Percentiles rank a stretch among this genome's conserved stretches.
These are phyloP conservation scores for Belgica antarctica DNA, from an alignment of 2,888 invertebrate genomes.

Conservation along the genomic window DNA sequence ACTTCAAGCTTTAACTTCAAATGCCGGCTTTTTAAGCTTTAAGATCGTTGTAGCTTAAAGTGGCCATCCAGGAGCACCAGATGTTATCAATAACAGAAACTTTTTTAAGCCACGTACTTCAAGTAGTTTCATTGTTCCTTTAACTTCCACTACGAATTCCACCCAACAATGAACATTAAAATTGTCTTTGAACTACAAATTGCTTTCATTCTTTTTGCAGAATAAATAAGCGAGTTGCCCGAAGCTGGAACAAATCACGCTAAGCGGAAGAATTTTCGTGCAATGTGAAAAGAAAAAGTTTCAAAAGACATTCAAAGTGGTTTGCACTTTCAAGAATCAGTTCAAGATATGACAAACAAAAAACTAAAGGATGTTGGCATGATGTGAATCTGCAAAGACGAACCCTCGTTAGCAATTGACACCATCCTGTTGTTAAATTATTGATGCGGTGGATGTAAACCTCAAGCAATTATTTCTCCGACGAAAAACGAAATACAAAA, in stretches of 20 bases:
- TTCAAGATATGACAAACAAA: neutral
- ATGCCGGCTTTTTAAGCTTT: no score
- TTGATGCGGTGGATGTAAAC: neutral
- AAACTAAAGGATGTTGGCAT: neutral
- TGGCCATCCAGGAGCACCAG: no score
- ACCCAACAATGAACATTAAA: neutral
- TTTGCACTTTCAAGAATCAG: neutral
- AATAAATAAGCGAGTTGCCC: neutral
- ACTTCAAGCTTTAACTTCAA: no score
- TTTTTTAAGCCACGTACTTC: no score
- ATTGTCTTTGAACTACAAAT: neutral
- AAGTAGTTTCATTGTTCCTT: neutral
- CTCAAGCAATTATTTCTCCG: constrained; percentile 10
- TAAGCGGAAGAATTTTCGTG: neutral
- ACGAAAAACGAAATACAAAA: neutral
- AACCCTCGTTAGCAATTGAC: no score
- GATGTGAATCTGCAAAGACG: no score
- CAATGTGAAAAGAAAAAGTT: neutral
- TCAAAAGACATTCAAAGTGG: neutral
- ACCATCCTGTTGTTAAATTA: neutral
- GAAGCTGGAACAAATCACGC: neutral
- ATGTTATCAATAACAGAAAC: no score
- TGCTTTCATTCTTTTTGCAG: no score
- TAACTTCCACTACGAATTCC: neutral
- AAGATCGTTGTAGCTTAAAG: no score